Evolutionary conservation across 2,113 vertebrate species (phyloP), one percentile per base, ranked within the genome.

Genomic region (Egretta garzetta): DNA sequence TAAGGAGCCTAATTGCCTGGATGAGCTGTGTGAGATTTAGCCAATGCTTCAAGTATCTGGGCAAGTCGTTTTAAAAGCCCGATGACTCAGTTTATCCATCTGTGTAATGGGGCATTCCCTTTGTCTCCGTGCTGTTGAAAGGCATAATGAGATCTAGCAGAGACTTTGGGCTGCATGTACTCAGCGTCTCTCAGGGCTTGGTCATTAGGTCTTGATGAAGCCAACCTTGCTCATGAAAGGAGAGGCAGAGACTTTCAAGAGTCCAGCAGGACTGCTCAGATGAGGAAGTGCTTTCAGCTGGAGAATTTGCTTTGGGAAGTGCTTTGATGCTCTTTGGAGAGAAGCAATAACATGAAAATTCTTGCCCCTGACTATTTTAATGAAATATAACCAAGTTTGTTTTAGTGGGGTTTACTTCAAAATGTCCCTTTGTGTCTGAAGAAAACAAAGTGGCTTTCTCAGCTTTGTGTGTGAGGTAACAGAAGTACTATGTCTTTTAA

Each of bases 41-140:
- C 73, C 91, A 90, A 89, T 68, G 93, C 49, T 91, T 82, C 84
- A 84, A 79, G 53, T 84, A 95, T 90, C 93, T 89, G 95, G 91
- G 83, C 95, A 96, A 91, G 96, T 64, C 47, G 6, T 67, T 93
- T 84, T 94, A 85, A 90, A 96, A 96, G 81, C 49, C 45, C 1
- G 3, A 28, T 97, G 97, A 96, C 62, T 97, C 95, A 96, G 84
- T 96, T 91, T 89, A 97, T 82, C 91, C 95, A 66, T 27, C 70
- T 94, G 93, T 94, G 94, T 95, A 95, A 96, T 97, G 94, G 95
- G 86, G 67, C 95, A 91, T 96, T 95, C 91, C 88, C 93, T 96
- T 81, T 96, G 94, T 95, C 83, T 96, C 24, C 2, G 80, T 14
- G n/a, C 59, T 93, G 76, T 66, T 94, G 92, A 94, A 97, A 97